Evolutionary conservation across 1,140 invertebrate genomes (phyloP).

Genomic region (Chrysomallon squamiferum): DNA sequence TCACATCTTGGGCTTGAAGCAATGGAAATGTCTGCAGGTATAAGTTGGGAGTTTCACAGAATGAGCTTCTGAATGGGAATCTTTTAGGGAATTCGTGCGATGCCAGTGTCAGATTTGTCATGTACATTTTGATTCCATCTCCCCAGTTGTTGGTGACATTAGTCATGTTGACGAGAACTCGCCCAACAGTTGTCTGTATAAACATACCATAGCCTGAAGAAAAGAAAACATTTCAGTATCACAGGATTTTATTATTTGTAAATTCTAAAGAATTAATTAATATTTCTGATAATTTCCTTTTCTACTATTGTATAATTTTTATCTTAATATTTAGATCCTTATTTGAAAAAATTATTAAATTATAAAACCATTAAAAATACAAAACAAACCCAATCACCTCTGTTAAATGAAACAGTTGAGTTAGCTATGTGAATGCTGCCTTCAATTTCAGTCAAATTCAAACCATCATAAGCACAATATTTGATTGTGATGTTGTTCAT

Average conservation of each 20-base stretch:
- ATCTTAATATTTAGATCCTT: not conserved
- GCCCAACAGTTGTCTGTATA: conserved; percentile 79
- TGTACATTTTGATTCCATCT: conserved; percentile 74
- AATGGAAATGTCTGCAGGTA: conserved; percentile 25
- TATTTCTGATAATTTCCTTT: not conserved
- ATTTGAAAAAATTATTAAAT: too few species aligned
- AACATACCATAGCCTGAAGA: conserved; percentile 79
- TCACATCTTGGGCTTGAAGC: conserved; percentile 36
- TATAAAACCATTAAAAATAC: too few species aligned
- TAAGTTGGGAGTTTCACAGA: conserved; percentile 32
- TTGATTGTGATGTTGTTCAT: conserved; percentile 82
- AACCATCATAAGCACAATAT: conserved; percentile 87
- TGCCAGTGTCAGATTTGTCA: conserved; percentile 51
- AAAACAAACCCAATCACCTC: conserved; percentile 74
- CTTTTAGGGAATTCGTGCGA: conserved; percentile 42
- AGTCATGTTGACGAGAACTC: conserved; percentile 90
- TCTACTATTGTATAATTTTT: conserved; percentile 65
- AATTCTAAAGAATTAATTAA: not conserved
- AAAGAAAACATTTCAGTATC: not conserved
- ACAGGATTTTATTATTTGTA: not conserved
- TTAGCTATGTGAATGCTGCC: conserved; percentile 83
- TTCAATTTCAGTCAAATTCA: conserved; percentile 86
- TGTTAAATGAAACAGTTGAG: conserved; percentile 81
- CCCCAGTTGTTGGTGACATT: conserved; percentile 90
- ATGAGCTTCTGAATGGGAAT: conserved; percentile 29